Base-by-base conservation (phyloP, 2,113 vertebrate genomes). In the Cyprinodon brontotheroides region DNA sequence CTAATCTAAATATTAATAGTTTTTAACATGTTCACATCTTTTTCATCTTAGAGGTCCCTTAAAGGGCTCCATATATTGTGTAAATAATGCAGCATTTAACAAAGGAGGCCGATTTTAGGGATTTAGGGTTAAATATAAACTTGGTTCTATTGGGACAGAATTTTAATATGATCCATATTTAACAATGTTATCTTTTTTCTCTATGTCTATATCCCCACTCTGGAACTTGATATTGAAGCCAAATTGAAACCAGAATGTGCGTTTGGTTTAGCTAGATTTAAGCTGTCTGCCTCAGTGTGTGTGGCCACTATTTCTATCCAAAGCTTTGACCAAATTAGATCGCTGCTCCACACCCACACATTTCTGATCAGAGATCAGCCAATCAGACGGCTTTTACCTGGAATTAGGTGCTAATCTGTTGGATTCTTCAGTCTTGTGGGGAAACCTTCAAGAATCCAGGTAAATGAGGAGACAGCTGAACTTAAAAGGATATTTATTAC, bases 401-500 rank as follows among this genome's bases (percentile, higher is more conserved):
- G 90, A 86, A 91, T 40, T 0, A 15, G 29, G 53, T 74, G 62
- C 53, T 88, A 84, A 89, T 87, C 85, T 86, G 50, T 68, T 17
- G 43, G 72, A 45, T 66, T 79, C 45, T 40, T 45, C 50, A 53
- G 61, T 17, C 47, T 48, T 48, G 68, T 67, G 77, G 11, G 50
- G 75, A 78, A 74, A 15, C n/a, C 63, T 50, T 11, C 20, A 47
- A 59, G 13, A 50, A 5, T 1, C 7, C 45, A 71, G 59, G 43
- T 47, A 5, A 6, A 63, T 36, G 43, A 37, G 17, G 10, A 20
- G 39, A 59, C 66, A 76, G 45, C 3, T 11, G 15, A 67, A 7
- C 47, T 68, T 60, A 50, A 20, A 75, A 67, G 75, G 43, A 29
- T 29, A 15, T 50, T 65, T 72, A 6, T 68, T 74, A 47, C 61